phyloP scores from a whole-genome alignment of 2,888 invertebrate genomes.

The Ormyrus rosae region DNA sequence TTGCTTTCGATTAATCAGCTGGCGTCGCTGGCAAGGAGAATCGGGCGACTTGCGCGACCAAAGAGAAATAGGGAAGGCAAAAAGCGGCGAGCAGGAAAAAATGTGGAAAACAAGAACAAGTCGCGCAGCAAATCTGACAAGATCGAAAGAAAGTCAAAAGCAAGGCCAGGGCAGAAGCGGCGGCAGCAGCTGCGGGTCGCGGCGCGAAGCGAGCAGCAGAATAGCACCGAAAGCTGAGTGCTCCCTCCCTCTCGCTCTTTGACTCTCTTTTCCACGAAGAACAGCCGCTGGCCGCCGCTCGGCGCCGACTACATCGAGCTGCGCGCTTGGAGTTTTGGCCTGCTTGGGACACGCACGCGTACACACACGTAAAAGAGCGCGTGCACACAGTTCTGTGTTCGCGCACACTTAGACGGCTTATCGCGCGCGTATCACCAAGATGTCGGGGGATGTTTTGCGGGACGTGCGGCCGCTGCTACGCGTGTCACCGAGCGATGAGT shows the following conservation, averaged over 20 bases:
- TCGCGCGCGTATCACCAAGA: slow-evolving; percentile 63
- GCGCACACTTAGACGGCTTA: slow-evolving; percentile 19
- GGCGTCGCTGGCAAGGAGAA: too few relatives aligned
- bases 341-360: not conserved
- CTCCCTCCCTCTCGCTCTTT: not conserved
- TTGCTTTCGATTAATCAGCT: too few relatives aligned
- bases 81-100: not conserved
- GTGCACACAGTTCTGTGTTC: not conserved
- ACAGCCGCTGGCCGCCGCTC: not conserved
- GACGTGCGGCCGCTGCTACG: slow-evolving; percentile 64
- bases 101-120: slow-evolving; percentile 6
- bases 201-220: not conserved
- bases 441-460: slow-evolving; percentile 74
- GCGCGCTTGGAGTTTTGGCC: not conserved
- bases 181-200: not conserved
- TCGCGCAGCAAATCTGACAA: not conserved
- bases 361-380: not conserved
- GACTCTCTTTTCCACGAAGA: not conserved
- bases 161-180: not conserved
- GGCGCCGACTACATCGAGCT: not conserved
- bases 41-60: too few relatives aligned
- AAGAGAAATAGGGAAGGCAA: too few relatives aligned
- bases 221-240: not conserved
- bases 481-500: slow-evolving; percentile 69
- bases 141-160: not conserved